These are phyloP conservation scores for Amphiprion clarkii DNA, from an alignment of 2,797 vertebrate species.

Conservation along the genomic window DNA sequence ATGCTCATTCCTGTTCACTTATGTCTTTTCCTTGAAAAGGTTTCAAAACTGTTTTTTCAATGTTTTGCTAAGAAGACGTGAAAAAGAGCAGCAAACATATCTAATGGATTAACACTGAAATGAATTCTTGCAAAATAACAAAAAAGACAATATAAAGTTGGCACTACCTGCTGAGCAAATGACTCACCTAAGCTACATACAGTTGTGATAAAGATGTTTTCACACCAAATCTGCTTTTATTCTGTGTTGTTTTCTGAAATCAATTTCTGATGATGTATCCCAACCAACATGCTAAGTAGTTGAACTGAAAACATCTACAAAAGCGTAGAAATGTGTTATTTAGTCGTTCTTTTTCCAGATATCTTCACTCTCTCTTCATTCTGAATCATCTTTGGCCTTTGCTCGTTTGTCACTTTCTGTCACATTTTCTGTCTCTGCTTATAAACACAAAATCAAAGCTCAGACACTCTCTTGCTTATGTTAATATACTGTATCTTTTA, in stretches of 20 bases:
- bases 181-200: neutral
- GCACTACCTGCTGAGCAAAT: neutral
- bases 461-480: conserved; percentile 1
- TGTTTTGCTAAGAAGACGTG: neutral
- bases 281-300: neutral
- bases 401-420: no score
- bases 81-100: neutral
- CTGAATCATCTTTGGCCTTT: no score
- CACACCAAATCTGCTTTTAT: neutral
- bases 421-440: neutral
- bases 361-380: no score
- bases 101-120: neutral
- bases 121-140: neutral
- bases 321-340: no score
- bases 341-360: no score
- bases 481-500: conserved; percentile 27
- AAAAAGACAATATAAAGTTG: neutral
- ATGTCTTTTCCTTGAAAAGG: no score
- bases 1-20: neutral
- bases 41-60: neutral
- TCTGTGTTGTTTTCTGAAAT: neutral
- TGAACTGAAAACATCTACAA: neutral
- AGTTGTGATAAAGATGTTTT: neutral
- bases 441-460: conserved; percentile 1
- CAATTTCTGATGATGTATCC: neutral